Evolutionary conservation across 2,888 invertebrate genomes (phyloP).

Genomic region (Pegoplata infirma): DNA sequence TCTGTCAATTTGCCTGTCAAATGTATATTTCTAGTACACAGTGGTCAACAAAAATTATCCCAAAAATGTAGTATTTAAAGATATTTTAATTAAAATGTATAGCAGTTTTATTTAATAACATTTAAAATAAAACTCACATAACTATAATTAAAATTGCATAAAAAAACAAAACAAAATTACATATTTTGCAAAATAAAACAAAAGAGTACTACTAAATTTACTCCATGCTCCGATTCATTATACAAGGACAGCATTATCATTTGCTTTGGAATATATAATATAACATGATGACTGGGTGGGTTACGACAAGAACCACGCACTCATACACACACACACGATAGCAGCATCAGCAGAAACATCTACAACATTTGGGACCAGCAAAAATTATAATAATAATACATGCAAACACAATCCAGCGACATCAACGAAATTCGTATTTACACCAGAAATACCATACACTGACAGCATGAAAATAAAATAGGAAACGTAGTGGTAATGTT

Average conservation of each 20-base stretch:
- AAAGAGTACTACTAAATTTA: background rate
- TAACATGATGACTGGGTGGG: constrained; percentile 42
- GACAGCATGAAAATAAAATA: background rate
- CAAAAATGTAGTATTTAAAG: background rate
- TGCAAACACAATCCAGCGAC: no score
- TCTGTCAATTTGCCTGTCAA: no score
- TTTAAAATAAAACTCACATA: background rate
- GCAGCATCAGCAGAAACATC: constrained; percentile 26
- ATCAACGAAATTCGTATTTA: background rate
- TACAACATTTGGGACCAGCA: constrained; percentile 30
- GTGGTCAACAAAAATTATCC: no score
- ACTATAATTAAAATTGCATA: no score
- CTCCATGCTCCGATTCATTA: constrained; percentile 32
- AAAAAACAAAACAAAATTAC: no score
- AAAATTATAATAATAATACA: no score
- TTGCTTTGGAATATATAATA: constrained; percentile 36
- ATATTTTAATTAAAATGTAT: constrained; percentile 21
- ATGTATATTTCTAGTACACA: background rate
- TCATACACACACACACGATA: no score
- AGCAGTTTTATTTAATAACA: constrained; percentile 8
- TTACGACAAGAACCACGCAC: constrained; percentile 23
- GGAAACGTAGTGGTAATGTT: constrained; percentile 5
- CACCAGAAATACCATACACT: background rate
- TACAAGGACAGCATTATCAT: constrained; percentile 48
- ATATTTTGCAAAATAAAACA: background rate